phyloP scores from a whole-genome alignment of 2,888 invertebrate species.

The Psococerastis gibbosa region DNA sequence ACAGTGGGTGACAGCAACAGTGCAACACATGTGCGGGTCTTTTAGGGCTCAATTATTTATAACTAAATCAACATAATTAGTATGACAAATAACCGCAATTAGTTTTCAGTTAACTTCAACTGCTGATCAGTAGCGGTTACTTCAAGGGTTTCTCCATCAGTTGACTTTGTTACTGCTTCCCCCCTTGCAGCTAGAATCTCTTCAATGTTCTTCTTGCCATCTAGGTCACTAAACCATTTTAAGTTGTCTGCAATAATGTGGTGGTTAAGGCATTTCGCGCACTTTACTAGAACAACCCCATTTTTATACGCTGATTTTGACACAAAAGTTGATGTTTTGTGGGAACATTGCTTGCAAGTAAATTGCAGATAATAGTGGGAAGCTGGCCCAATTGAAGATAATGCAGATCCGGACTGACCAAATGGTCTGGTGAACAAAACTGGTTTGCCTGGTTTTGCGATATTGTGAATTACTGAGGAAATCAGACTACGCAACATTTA shows the following conservation, averaged over 20 bases:
- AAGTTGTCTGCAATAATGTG: slow-evolving; percentile 94
- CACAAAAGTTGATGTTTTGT: slow-evolving; percentile 58
- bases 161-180: slow-evolving; percentile 41
- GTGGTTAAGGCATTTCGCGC: slow-evolving; percentile 69
- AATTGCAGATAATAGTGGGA: too few relatives aligned
- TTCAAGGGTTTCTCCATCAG: background rate
- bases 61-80: too few relatives aligned
- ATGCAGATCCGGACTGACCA: too few relatives aligned
- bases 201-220: slow-evolving; percentile 68
- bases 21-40: too few relatives aligned
- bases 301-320: slow-evolving; percentile 68
- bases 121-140: too few relatives aligned
- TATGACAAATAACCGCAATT: too few relatives aligned
- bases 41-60: too few relatives aligned
- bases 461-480: background rate
- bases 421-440: too few relatives aligned
- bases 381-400: too few relatives aligned
- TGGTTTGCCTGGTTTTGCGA: background rate
- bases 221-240: slow-evolving; percentile 74
- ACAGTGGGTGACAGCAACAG: too few relatives aligned
- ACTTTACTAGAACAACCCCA: slow-evolving; percentile 83
- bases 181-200: slow-evolving; percentile 74
- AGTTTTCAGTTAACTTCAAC: too few relatives aligned
- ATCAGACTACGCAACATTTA: too few relatives aligned
- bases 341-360: slow-evolving; percentile 76